Evolutionary conservation across 2,113 vertebrate genomes (phyloP).

Genomic region (Chionis minor): DNA sequence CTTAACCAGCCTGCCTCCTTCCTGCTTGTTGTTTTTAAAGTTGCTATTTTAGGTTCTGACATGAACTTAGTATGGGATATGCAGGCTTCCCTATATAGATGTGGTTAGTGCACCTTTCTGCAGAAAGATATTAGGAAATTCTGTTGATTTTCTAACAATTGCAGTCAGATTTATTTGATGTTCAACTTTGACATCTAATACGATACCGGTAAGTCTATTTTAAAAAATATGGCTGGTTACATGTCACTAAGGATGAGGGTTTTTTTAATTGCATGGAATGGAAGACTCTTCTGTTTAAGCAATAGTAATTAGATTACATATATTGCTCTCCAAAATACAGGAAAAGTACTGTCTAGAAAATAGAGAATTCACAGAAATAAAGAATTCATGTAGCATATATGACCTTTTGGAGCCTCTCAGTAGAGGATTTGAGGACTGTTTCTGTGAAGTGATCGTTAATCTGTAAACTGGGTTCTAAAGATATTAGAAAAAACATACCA

Average conservation of each 20-base stretch:
- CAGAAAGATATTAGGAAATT: neutral
- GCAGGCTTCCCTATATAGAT: neutral
- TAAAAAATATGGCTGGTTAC: neutral
- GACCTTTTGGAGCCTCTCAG: neutral
- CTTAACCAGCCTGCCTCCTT: neutral
- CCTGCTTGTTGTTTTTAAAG: conserved; percentile 12
- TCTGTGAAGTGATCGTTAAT: neutral
- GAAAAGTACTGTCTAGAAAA: neutral
- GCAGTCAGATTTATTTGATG: neutral
- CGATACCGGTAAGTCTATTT: neutral
- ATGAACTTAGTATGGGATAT: neutral
- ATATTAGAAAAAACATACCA: neutral
- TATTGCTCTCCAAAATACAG: neutral
- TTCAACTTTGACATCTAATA: neutral
- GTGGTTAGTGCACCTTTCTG: neutral
- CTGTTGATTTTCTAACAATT: neutral
- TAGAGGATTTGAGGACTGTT: neutral
- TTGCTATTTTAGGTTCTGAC: conserved; percentile 5
- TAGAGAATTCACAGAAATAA: neutral
- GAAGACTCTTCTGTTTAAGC: neutral
- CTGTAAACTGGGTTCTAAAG: neutral
- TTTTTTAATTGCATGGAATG: neutral
- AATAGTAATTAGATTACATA: neutral
- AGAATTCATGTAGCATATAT: neutral
- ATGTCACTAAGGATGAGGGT: neutral